A percentile compares a stretch with the other conserved stretches of the same genome.
These are phyloP conservation scores for Ceratina calcarata DNA, from an alignment of 1,140 invertebrate species.

Conservation along the genomic window DNA sequence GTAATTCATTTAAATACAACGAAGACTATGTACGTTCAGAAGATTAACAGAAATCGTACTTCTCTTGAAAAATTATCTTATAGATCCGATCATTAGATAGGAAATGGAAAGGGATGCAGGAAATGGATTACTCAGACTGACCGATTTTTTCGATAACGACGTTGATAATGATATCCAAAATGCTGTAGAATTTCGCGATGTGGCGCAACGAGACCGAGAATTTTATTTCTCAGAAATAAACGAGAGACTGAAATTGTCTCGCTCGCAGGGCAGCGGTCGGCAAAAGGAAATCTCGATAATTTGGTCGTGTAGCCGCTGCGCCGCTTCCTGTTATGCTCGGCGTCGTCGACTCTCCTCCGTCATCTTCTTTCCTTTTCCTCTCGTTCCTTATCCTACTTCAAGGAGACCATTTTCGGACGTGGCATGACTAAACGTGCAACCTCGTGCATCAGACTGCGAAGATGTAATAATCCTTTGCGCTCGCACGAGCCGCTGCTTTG, in stretches of 20 bases:
- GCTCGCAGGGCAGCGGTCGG: background rate
- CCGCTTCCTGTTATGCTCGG: slow-evolving; percentile 44
- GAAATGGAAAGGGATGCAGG: no score
- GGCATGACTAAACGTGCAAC: slow-evolving; percentile 60
- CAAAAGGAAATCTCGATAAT: slow-evolving; percentile 49
- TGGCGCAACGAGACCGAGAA: background rate
- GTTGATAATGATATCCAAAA: no score
- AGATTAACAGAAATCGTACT: no score
- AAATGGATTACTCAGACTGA: no score
- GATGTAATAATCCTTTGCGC: slow-evolving; percentile 75
- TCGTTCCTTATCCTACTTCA: background rate
- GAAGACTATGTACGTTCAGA: no score
- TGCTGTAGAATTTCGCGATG: background rate
- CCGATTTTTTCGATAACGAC: no score
- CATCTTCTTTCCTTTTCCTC: background rate
- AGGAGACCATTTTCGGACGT: slow-evolving; percentile 57
- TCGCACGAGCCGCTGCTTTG: slow-evolving; percentile 61
- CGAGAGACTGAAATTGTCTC: slow-evolving; percentile 33
- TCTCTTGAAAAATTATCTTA: no score
- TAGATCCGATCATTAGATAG: no score
- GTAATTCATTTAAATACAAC: no score
- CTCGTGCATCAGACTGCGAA: slow-evolving; percentile 73
- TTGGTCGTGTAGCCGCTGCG: slow-evolving; percentile 14
- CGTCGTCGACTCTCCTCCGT: slow-evolving; percentile 40
- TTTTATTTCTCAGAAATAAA: slow-evolving; percentile 7